Conservation (phyloP, 2,113 vertebrate genomes). For the Hippocampus comes region DNA sequence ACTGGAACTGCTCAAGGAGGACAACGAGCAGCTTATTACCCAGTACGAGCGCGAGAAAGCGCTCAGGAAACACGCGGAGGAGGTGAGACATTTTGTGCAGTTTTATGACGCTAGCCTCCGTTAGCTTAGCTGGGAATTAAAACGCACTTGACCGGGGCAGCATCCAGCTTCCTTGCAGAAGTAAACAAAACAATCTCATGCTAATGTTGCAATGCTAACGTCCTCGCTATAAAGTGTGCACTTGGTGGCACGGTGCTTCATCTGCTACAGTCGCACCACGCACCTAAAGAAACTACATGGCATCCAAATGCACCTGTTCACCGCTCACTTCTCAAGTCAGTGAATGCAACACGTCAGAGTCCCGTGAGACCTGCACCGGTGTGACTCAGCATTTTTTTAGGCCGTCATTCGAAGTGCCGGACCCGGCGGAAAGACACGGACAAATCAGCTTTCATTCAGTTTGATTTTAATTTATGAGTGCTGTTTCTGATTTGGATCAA, state of each 20-base stretch:
- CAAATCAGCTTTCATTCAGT: not conserved
- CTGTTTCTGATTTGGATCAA: no score
- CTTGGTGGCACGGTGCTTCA: not conserved
- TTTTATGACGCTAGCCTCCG: slow-evolving; percentile 4
- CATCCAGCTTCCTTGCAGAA: slow-evolving; percentile 29
- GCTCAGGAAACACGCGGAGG: slow-evolving; percentile 86
- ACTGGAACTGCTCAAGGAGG: slow-evolving; percentile 88
- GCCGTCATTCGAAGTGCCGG: slow-evolving; percentile 2
- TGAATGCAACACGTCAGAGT: slow-evolving; percentile 1
- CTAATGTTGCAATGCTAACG: slow-evolving; percentile 10
- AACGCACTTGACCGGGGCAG: slow-evolving; percentile 42
- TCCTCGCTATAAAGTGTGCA: not conserved
- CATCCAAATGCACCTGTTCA: not conserved
- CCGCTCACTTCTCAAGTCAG: slow-evolving; percentile 22
- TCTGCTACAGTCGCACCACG: not conserved
- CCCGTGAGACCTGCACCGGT: slow-evolving; percentile 9
- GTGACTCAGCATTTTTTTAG: slow-evolving; percentile 64
- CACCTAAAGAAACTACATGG: not conserved
- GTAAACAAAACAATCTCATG: slow-evolving; percentile 58
- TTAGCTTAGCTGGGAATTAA: slow-evolving; percentile 8
- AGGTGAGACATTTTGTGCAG: slow-evolving; percentile 67
- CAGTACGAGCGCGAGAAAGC: slow-evolving; percentile 93
- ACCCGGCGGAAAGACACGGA: not conserved
- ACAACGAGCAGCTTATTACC: slow-evolving; percentile 94
- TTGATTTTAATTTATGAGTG: not conserved